Conservation (phyloP, 2,888 invertebrate genomes). For the Polydesmus complanatus region DNA sequence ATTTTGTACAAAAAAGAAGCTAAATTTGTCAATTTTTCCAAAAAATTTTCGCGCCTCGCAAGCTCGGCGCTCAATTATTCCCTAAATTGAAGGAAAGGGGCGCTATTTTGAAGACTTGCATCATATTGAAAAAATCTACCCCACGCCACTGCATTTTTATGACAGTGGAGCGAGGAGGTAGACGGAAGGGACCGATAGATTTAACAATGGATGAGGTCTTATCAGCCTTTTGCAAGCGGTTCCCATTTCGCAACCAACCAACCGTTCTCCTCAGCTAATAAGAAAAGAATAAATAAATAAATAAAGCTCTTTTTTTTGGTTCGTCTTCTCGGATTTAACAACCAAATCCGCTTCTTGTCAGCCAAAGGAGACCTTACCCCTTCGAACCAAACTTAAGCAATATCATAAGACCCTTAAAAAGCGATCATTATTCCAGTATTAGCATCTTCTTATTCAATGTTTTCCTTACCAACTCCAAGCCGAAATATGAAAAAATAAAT, state of each 20-base stretch:
- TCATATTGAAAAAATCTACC: too few relatives aligned
- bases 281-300: neutral
- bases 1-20: neutral
- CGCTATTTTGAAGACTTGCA: too few relatives aligned
- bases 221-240: neutral
- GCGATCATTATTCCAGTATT: too few relatives aligned
- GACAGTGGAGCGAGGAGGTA: neutral
- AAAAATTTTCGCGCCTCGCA: too few relatives aligned
- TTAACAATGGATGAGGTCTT: neutral
- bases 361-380: neutral
- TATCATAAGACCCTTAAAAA: too few relatives aligned
- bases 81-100: too few relatives aligned
- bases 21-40: too few relatives aligned
- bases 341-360: neutral
- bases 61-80: too few relatives aligned
- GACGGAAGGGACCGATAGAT: neutral
- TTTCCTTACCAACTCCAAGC: too few relatives aligned
- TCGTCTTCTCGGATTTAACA: neutral
- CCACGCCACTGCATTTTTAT: neutral
- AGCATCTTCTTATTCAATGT: too few relatives aligned
- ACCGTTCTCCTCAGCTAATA: neutral
- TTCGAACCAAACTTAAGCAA: too few relatives aligned
- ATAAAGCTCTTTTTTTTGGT: neutral
- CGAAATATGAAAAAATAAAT: too few relatives aligned
- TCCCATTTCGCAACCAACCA: neutral